Percentiles rank a stretch among this genome's conserved stretches.
Evolutionary conservation across 2,113 vertebrate species (phyloP).

Genomic region (Calypte anna): DNA sequence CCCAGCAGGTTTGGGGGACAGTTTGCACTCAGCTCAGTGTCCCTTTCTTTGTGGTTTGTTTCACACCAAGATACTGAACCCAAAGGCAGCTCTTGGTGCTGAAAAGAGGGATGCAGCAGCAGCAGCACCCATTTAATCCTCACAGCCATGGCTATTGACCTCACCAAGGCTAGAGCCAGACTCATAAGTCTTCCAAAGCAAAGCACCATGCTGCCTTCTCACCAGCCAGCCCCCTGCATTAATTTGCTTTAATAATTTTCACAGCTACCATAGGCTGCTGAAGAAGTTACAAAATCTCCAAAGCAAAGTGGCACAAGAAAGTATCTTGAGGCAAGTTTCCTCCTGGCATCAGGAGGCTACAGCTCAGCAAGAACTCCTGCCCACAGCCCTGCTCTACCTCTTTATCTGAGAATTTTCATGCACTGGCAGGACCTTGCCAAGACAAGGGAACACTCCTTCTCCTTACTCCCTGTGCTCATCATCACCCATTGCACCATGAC

Average conservation of each 20-base stretch:
- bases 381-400: background rate
- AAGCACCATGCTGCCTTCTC: background rate
- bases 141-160: background rate
- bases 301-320: background rate
- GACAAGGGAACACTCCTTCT: background rate
- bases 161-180: background rate
- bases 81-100: background rate
- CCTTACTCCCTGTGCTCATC: accelerated
- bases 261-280: background rate
- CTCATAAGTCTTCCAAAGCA: background rate
- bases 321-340: background rate
- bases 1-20: background rate
- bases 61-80: background rate
- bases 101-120: background rate
- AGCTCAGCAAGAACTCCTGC: background rate
- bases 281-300: background rate
- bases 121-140: background rate
- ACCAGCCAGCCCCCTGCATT: background rate
- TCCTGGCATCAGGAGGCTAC: background rate
- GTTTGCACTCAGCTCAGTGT: background rate
- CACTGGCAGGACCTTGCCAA: background rate
- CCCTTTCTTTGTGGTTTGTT: background rate
- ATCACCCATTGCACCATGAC: too few relatives aligned
- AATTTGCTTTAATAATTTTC: background rate
- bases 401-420: background rate